phyloP scores from a whole-genome alignment of 2,113 vertebrate species.

The Chrysemys picta region DNA sequence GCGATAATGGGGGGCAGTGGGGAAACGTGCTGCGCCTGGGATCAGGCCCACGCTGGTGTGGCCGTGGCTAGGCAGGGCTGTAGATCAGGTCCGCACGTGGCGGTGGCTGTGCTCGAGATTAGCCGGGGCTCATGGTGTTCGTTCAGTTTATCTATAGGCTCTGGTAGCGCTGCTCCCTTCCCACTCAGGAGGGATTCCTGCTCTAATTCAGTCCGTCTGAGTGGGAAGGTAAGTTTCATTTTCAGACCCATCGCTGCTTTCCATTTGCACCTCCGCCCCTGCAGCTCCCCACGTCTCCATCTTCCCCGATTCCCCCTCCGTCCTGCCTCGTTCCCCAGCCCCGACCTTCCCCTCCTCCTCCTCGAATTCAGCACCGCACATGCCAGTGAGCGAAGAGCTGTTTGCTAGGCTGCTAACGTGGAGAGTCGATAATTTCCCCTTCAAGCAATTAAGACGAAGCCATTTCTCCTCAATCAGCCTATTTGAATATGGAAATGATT shows the following conservation, averaged over 20 bases:
- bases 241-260: background rate
- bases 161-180: background rate
- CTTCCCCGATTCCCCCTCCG: background rate
- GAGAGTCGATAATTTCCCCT: constrained; percentile 62
- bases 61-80: background rate
- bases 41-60: background rate
- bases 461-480: constrained; percentile 83
- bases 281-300: background rate
- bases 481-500: constrained; percentile 88
- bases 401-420: constrained; percentile 56
- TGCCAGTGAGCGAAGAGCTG: constrained; percentile 25
- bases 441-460: constrained; percentile 78
- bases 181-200: no score
- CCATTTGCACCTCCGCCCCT: background rate
- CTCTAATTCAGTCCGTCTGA: background rate
- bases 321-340: background rate
- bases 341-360: background rate
- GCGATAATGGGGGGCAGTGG: background rate
- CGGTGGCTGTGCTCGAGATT: background rate
- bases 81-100: background rate
- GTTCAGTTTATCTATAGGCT: background rate
- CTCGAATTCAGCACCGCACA: background rate
- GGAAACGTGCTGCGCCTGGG: background rate
- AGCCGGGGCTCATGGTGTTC: background rate
- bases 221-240: background rate